A percentile compares a stretch with the other conserved stretches of the same genome.
Evolutionary conservation across 1,140 invertebrate genomes (phyloP).

Genomic region (Rhopalosiphum maidis): DNA sequence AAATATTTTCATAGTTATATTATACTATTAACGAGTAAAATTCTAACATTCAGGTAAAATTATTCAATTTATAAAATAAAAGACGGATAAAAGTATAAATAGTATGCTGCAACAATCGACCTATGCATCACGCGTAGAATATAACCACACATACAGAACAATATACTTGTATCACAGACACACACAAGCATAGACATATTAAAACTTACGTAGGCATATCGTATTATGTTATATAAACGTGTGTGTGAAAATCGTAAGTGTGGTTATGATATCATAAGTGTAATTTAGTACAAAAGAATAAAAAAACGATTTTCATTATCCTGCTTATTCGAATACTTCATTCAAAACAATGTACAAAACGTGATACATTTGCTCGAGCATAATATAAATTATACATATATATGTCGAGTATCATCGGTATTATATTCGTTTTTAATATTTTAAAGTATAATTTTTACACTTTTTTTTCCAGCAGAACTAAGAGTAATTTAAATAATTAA

Average conservation of each 20-base stretch:
- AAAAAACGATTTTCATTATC: neutral
- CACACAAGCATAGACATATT: neutral
- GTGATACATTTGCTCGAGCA: neutral
- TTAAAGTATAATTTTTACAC: neutral
- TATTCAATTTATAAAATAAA: neutral
- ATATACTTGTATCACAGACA: too few relatives aligned
- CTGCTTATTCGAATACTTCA: neutral
- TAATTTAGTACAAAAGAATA: neutral
- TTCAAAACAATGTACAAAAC: neutral
- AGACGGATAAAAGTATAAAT: neutral
- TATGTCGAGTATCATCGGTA: neutral
- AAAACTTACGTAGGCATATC: neutral
- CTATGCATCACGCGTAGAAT: neutral
- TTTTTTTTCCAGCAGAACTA: neutral
- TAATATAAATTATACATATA: neutral
- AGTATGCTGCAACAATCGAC: neutral
- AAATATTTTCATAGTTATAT: neutral
- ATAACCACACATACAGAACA: neutral
- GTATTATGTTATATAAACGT: neutral
- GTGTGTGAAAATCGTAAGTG: neutral
- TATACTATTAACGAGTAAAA: neutral
- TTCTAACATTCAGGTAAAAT: neutral
- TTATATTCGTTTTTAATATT: conserved; percentile 3
- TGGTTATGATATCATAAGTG: neutral
- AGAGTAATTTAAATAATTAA: neutral